These are phyloP conservation scores for Helicoverpa armigera DNA, from an alignment of 1,140 invertebrate genomes.

Conservation along the genomic window DNA sequence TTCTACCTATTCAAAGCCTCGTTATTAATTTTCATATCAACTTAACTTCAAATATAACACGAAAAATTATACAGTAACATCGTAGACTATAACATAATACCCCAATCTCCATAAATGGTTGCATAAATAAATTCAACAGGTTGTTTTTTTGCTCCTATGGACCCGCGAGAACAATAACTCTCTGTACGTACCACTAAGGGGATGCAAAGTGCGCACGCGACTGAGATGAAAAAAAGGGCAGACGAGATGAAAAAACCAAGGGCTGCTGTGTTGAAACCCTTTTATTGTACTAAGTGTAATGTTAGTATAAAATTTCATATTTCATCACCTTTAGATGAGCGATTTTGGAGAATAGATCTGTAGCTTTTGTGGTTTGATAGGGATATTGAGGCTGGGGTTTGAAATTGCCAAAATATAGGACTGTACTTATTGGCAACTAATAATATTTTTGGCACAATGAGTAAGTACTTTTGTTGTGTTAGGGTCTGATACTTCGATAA, in stretches of 20 bases:
- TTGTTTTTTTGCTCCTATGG: constrained; percentile 23
- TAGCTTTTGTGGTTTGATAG: neutral
- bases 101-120: neutral
- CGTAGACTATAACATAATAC: neutral
- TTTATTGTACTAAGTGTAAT: constrained; percentile 46
- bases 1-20: too few relatives aligned
- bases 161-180: constrained; percentile 14
- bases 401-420: too few relatives aligned
- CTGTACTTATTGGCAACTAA: too few relatives aligned
- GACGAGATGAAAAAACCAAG: constrained; percentile 25
- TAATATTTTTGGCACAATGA: too few relatives aligned
- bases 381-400: neutral
- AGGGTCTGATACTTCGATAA: too few relatives aligned
- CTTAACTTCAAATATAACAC: neutral
- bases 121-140: constrained; percentile 45
- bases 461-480: too few relatives aligned
- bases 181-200: constrained; percentile 31
- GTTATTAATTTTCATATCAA: too few relatives aligned
- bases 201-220: constrained; percentile 66
- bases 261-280: constrained; percentile 39
- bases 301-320: constrained; percentile 60
- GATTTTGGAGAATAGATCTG: constrained; percentile 13
- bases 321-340: constrained; percentile 59
- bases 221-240: constrained; percentile 57
- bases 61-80: neutral